phyloP scores from a whole-genome alignment of 2,888 invertebrate genomes.

The Lasioglossum calceatum region DNA sequence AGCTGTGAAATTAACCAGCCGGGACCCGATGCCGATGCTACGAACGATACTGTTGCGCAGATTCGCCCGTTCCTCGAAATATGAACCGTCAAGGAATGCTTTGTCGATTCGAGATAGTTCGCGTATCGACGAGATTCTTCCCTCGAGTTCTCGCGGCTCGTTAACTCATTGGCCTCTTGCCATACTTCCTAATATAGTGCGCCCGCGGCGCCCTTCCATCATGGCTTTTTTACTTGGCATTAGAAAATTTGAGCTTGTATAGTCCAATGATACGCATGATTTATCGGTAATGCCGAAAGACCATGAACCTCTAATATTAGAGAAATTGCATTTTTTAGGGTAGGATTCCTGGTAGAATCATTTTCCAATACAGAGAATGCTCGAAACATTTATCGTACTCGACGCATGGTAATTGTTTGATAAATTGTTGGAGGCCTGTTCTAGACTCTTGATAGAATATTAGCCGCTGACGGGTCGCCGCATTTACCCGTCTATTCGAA shows the following conservation, averaged over 20 bases:
- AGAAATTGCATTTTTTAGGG: neutral
- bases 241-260: neutral
- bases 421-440: neutral
- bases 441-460: neutral
- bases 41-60: neutral
- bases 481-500: neutral
- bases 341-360: neutral
- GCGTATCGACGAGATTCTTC: constrained; percentile 26
- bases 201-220: constrained; percentile 20
- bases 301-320: neutral
- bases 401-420: neutral
- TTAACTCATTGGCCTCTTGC: constrained; percentile 49
- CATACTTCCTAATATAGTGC: constrained; percentile 57
- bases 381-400: neutral
- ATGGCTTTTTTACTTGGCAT: constrained; percentile 21
- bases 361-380: neutral
- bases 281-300: neutral
- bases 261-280: neutral
- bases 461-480: neutral
- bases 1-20: constrained; percentile 31
- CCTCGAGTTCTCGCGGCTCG: constrained; percentile 20
- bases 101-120: constrained; percentile 10
- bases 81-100: neutral
- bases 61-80: neutral
- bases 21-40: neutral